Percentiles rank a stretch among this genome's conserved stretches.
Conservation (phyloP, 2,113 vertebrate species). For the Todiramphus saurophagus region DNA sequence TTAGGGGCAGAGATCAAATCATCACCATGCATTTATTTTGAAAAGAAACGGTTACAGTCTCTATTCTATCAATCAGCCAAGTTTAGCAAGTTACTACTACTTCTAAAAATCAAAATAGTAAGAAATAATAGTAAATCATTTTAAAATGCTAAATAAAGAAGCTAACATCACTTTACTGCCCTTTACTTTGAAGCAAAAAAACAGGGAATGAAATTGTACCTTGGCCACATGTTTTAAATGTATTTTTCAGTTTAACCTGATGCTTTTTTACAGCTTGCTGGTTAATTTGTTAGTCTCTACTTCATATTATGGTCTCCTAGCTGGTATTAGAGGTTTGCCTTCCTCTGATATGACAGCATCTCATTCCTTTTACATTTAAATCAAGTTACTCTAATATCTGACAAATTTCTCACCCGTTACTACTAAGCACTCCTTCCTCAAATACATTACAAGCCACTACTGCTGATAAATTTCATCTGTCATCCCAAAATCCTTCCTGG, state of each 20-base stretch:
- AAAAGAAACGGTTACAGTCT: background rate
- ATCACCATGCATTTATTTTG: background rate
- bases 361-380: background rate
- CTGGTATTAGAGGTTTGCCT: background rate
- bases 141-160: background rate
- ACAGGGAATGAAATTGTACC: background rate
- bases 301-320: background rate
- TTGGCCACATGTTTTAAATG: background rate
- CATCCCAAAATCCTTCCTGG: background rate
- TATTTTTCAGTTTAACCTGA: background rate
- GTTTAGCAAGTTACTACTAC: background rate
- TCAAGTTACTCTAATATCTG: background rate
- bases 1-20: background rate
- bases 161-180: background rate
- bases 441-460: background rate
- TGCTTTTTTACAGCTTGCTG: background rate
- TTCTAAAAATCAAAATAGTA: background rate
- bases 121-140: background rate
- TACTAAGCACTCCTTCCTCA: background rate
- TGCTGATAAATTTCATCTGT: background rate
- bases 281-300: background rate
- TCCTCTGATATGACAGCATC: background rate
- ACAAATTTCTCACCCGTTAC: background rate
- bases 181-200: background rate
- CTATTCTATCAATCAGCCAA: background rate